A percentile compares a stretch with the other conserved stretches of the same genome.
These are phyloP conservation scores for Drosophila funebris DNA, from an alignment of 1,140 invertebrate species.

Conservation along the genomic window DNA sequence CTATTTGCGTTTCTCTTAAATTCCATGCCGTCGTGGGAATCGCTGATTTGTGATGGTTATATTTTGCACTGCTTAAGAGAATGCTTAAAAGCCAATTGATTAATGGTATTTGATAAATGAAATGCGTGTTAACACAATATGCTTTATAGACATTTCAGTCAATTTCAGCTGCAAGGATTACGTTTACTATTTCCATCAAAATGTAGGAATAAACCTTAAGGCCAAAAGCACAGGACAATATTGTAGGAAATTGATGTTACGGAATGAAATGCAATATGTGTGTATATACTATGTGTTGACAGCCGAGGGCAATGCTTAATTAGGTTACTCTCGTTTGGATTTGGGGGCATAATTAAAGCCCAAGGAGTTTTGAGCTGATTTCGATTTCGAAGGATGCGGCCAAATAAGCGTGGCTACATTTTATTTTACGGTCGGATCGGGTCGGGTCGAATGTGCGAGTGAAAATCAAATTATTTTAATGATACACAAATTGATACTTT, in stretches of 20 bases:
- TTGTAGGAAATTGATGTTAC: constrained; percentile 6
- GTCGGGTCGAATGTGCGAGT: constrained; percentile 52
- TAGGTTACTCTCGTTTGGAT: constrained; percentile 37
- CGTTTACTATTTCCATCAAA: neutral
- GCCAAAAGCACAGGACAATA: constrained; percentile 3
- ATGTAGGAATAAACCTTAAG: neutral
- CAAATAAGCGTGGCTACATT: constrained; percentile 12
- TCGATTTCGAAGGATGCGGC: constrained; percentile 17
- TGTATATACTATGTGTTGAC: constrained; percentile 9
- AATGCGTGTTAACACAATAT: too few relatives aligned
- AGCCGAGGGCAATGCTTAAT: constrained; percentile 35
- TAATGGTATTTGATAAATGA: constrained; percentile 16
- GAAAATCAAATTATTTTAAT: constrained; percentile 82
- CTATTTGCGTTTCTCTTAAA: neutral
- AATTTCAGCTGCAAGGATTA: neutral
- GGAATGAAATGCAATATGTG: constrained; percentile 28
- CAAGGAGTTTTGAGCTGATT: constrained; percentile 42
- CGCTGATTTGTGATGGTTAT: constrained; percentile 34
- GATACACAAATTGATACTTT: constrained; percentile 82
- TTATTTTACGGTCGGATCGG: too few relatives aligned
- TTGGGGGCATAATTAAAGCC: constrained; percentile 57
- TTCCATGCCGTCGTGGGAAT: constrained; percentile 6
- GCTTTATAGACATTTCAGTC: too few relatives aligned
- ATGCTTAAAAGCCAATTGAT: constrained; percentile 30
- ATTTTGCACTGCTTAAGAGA: neutral